Evolutionary conservation across 1,140 invertebrate species (phyloP), one percentile per base, ranked within the genome.

Genomic region (Hydropsyche tenuis): DNA sequence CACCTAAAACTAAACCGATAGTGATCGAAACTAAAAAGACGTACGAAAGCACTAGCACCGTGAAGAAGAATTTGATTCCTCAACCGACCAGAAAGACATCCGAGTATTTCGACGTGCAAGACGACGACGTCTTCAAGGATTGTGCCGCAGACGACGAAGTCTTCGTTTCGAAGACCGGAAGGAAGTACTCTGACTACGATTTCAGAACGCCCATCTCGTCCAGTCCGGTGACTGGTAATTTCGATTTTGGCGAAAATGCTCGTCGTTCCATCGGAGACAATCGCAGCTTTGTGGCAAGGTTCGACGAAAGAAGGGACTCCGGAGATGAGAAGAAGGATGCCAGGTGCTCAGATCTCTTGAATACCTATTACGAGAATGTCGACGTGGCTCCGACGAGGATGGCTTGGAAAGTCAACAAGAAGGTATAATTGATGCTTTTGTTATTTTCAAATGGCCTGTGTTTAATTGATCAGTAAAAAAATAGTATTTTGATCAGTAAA

Each of bases 291-390:
- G 14, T 22, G 6, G 22, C 12, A 22, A 22, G 11, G 0, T 22
- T 20, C 1, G 56, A 60, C 56, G 18, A 6, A n/a, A 16, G 48
- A 16, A 48, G 11, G 45, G 11, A 23, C 12, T 69, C 16, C 25
- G 62, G 56, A 14, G 73, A 75, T 30, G 69, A 75, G 23, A 56
- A 53, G 14, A 75, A 75, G 46, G 68, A 75, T 27, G 23, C 73
- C 1, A 70, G 73, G 43, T 62, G 25, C 46, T 30, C 63, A 14
- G 63, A 70, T 14, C 45, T 75, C 60, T 65, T 75, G 73, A 70
- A 75, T 22, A 63, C 51, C 60, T 75, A 75, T 60, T 25, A 65
- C 71, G 69, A 51, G 16, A 23, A 64, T 1, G 16, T n/a, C 30
- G 27, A 62, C 23, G 18, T 22, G 23, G 14, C 11, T n/a, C 73